These are phyloP conservation scores for Aegotheles bennettii DNA, from an alignment of 2,113 vertebrate genomes.

Conservation along the genomic window DNA sequence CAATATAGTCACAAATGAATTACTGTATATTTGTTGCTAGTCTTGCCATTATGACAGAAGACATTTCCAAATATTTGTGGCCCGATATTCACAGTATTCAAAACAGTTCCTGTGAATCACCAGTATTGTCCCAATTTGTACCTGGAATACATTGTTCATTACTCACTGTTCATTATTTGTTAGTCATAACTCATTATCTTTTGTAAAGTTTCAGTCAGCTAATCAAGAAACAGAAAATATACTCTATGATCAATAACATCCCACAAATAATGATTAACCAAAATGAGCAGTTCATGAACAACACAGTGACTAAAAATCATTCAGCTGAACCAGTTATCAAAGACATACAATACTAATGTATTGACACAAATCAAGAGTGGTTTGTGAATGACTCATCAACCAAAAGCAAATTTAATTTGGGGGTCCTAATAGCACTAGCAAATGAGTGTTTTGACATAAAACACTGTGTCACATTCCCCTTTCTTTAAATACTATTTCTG, in stretches of 20 bases:
- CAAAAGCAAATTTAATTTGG: not conserved
- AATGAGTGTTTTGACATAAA: not conserved
- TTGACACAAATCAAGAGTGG: not conserved
- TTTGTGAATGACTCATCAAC: not conserved
- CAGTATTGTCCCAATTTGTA: not conserved
- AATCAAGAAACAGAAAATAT: slow-evolving; percentile 19
- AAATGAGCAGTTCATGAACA: not conserved
- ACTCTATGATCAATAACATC: not conserved
- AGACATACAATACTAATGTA: not conserved
- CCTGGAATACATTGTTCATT: not conserved
- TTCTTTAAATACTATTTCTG: not conserved
- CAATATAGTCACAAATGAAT: not conserved
- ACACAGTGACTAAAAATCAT: not conserved
- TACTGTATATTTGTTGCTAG: not conserved
- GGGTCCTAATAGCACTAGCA: not conserved
- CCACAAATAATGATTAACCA: not conserved
- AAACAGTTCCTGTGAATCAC: not conserved
- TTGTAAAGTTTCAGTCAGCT: slow-evolving; percentile 9
- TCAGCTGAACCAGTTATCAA: not conserved
- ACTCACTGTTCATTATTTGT: not conserved
- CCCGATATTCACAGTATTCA: not conserved
- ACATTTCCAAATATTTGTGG: slow-evolving; percentile 12
- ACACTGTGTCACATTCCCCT: not conserved
- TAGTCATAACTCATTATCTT: slow-evolving; percentile 26
- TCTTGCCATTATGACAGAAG: not conserved